phyloP scores from a whole-genome alignment of 1,140 invertebrate genomes.

The Drosophila littoralis region DNA sequence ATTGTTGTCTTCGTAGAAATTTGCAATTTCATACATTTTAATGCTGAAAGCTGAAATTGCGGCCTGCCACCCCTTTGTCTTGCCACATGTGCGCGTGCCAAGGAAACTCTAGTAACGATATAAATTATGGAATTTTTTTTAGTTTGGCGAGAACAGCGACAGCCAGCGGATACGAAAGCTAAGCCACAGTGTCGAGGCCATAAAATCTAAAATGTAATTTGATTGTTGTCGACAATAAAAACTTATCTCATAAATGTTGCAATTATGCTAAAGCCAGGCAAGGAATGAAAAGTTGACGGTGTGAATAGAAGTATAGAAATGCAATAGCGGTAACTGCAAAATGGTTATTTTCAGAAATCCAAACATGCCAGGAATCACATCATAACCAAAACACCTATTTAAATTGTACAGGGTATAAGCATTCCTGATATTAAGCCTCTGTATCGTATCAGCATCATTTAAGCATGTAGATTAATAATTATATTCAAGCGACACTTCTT shows the following conservation, averaged over 20 bases:
- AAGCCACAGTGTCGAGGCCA: constrained; percentile 35
- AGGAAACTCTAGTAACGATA: constrained; percentile 53
- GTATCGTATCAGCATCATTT: neutral
- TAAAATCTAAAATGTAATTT: constrained; percentile 79
- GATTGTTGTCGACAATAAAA: constrained; percentile 76
- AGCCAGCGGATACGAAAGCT: constrained; percentile 11
- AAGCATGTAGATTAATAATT: neutral
- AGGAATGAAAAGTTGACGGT: neutral
- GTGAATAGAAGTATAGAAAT: too few species aligned
- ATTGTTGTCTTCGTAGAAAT: too few species aligned
- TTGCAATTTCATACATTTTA: too few species aligned
- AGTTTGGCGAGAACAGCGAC: constrained; percentile 64
- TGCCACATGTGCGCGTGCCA: constrained; percentile 6
- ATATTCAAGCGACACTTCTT: constrained; percentile 8
- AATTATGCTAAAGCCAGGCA: constrained; percentile 54
- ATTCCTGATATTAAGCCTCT: too few species aligned
- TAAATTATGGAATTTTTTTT: constrained; percentile 76
- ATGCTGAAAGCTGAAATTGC: too few species aligned
- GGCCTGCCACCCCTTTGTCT: too few species aligned
- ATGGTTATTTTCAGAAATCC: too few species aligned
- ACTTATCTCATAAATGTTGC: constrained; percentile 77
- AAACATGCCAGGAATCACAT: too few species aligned
- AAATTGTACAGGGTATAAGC: too few species aligned
- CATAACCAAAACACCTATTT: too few species aligned
- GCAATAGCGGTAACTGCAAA: too few species aligned